Percentiles rank a stretch among this genome's conserved stretches.
phyloP scores from a whole-genome alignment of 1,140 invertebrate genomes.

The Dreissena rostriformis region DNA sequence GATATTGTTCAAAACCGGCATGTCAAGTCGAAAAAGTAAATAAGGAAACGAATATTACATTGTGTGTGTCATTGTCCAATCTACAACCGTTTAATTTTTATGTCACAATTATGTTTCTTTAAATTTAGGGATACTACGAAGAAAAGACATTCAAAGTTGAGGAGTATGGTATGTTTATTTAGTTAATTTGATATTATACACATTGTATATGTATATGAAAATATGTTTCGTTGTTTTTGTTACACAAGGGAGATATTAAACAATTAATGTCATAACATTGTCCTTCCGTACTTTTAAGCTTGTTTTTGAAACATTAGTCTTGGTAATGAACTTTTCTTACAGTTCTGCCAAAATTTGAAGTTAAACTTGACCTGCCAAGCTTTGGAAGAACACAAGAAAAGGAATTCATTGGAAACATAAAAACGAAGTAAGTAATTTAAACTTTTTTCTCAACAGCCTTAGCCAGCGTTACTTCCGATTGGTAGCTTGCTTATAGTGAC shows the following conservation, averaged over 20 bases:
- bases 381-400: conserved; percentile 47
- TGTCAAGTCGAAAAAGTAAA: background rate
- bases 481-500: background rate
- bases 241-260: background rate
- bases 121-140: conserved; percentile 52
- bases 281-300: background rate
- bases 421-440: conserved; percentile 50
- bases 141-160: conserved; percentile 58
- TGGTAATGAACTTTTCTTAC: background rate
- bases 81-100: background rate
- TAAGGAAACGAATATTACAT: background rate
- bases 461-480: background rate
- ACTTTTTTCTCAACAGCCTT: too few relatives aligned
- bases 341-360: conserved; percentile 61
- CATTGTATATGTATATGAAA: background rate
- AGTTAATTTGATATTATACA: background rate
- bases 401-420: conserved; percentile 49
- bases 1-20: background rate
- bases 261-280: background rate
- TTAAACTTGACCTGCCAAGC: conserved; percentile 51
- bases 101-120: background rate
- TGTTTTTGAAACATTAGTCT: background rate
- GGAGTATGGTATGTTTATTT: conserved; percentile 46
- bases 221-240: background rate
- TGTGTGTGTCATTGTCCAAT: background rate